These are phyloP conservation scores for Caprella mutica DNA, from an alignment of 2,888 invertebrate species.

Conservation along the genomic window DNA sequence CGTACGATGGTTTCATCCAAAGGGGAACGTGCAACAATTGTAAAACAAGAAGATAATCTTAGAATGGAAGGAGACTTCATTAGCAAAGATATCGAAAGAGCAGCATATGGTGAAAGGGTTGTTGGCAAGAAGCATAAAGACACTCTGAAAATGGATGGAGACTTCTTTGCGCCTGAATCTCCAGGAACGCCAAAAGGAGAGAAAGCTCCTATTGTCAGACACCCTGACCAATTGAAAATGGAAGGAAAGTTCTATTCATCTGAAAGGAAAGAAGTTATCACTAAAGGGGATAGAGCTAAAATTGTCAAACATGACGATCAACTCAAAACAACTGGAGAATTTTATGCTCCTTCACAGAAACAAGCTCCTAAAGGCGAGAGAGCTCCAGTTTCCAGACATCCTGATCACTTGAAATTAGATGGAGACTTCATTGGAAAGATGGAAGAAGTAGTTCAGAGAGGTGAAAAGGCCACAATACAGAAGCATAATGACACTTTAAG, in stretches of 20 bases:
- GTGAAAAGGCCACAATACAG: constrained; percentile 28
- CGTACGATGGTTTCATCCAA: constrained; percentile 37
- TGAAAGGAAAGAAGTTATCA: neutral
- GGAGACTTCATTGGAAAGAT: constrained; percentile 31
- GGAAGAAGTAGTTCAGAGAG: constrained; percentile 10
- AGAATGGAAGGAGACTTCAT: constrained; percentile 32
- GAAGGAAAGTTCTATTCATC: constrained; percentile 20
- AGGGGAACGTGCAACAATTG: constrained; percentile 31
- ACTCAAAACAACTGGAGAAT: constrained; percentile 32
- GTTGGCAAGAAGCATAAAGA: constrained; percentile 39
- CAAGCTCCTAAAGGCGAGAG: constrained; percentile 44
- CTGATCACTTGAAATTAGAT: constrained; percentile 34
- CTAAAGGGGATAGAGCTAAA: constrained; percentile 29
- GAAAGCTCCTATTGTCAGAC: constrained; percentile 28
- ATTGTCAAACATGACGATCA: constrained; percentile 32
- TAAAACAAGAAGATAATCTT: constrained; percentile 31
- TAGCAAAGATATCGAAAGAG: constrained; percentile 15
- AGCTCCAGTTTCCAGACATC: constrained; percentile 43
- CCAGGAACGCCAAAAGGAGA: constrained; percentile 17
- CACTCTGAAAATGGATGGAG: constrained; percentile 47
- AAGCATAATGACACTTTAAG: constrained; percentile 27
- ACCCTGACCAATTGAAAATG: constrained; percentile 32
- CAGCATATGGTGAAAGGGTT: constrained; percentile 17
- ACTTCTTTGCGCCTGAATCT: constrained; percentile 42
- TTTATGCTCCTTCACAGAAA: constrained; percentile 15